Base-by-base conservation (phyloP, 2,113 vertebrate genomes). In the Hippocampus zosterae region DNA sequence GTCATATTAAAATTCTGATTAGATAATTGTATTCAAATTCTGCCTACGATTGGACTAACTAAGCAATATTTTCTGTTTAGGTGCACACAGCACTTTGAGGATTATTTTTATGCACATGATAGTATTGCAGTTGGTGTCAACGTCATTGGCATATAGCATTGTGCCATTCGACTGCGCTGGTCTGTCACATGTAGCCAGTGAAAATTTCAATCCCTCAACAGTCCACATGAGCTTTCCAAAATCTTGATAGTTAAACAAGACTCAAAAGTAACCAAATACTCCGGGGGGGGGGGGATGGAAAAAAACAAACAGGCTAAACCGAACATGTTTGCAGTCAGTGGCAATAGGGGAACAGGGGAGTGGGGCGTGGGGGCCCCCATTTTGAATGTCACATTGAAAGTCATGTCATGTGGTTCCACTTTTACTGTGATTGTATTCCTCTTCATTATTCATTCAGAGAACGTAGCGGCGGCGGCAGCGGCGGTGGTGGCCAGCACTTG, bases 361-460 rank as follows among this genome's bases (percentile, higher is more conserved):
- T 0, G 27, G n/a, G n/a, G n/a, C n/a, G n/a, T n/a, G n/a, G 27
- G 25, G 16, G 57, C 29, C 8, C 15, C 27, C 87, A 91, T 90
- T 91, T 88, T 89, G 83, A 90, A 92, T 23, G 93, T 91, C 91
- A 90, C 92, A 91, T 91, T 91, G 89, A 93, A 93, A 74, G 88
- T 90, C 89, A 73, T 40, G 85, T 77, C 90, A 94, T 94, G 88
- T 95, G 95, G 94, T 97, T 96, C 95, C 93, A 96, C 94, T 97
- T 96, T 91, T 87, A 84, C 90, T 91, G 91, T 94, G 95, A 95
- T 95, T 95, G 93, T 96, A 92, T 95, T 96, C 93, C 92, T 94
- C 94, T 94, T 92, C 93, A 92, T 90, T 92, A 84, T 82, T 86
- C 83, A 94, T 93, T 95, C 92, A 89, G 91, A 93, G 94, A 65